These are phyloP conservation scores for Spodoptera exigua DNA, from an alignment of 2,888 invertebrate species.

Conservation along the genomic window DNA sequence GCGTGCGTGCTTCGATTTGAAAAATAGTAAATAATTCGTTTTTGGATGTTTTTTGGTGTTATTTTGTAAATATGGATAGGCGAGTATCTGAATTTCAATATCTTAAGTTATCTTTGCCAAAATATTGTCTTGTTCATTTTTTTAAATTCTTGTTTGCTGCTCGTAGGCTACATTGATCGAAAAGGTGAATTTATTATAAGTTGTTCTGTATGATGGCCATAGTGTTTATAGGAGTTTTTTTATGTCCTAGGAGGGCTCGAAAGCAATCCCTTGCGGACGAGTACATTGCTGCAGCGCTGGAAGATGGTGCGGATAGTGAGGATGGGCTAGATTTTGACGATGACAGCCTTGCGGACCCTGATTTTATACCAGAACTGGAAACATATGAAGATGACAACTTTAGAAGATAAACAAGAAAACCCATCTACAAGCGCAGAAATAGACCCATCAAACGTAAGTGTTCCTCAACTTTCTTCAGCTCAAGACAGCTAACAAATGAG, in stretches of 20 bases:
- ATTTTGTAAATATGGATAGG: slow-evolving; percentile 18
- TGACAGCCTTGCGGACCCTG: slow-evolving; percentile 29
- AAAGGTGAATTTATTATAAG: neutral
- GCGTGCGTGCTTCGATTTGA: slow-evolving; percentile 23
- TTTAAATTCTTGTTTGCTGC: neutral
- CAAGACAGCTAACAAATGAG: neutral
- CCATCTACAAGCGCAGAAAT: neutral
- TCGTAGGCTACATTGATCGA: neutral
- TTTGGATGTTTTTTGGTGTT: slow-evolving; percentile 12
- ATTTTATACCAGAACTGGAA: slow-evolving; percentile 14
- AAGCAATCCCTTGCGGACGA: neutral
- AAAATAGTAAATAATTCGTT: slow-evolving; percentile 20
- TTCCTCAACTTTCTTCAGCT: slow-evolving; percentile 2
- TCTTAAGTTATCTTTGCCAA: slow-evolving; percentile 1
- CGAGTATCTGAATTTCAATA: neutral
- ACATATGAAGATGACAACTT: too few species aligned
- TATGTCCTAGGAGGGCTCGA: neutral
- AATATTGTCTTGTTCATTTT: neutral
- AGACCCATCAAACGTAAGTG: slow-evolving; percentile 9
- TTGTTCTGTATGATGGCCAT: too few species aligned
- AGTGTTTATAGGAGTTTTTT: neutral
- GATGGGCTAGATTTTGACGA: neutral
- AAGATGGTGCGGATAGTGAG: slow-evolving; percentile 6
- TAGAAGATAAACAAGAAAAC: slow-evolving; percentile 5
- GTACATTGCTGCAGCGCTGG: neutral